These are phyloP conservation scores for Carlito syrichta DNA, from an alignment of 2,113 vertebrate species.

Conservation along the genomic window DNA sequence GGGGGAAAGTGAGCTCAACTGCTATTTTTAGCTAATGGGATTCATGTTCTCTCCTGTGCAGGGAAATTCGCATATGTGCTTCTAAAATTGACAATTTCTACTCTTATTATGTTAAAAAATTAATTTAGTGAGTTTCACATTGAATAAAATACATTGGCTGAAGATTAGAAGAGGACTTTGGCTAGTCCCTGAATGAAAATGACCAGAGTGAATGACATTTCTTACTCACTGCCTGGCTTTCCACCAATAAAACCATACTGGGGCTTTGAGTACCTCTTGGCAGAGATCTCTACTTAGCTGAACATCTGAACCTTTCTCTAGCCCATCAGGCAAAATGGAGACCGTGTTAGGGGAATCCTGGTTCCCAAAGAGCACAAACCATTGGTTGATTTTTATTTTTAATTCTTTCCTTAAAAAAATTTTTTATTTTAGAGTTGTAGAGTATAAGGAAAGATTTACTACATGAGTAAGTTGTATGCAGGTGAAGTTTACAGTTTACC, in stretches of 20 bases:
- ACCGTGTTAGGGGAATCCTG: background rate
- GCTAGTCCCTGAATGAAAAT: slow-evolving; percentile 55
- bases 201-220: background rate
- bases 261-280: background rate
- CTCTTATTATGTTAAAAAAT: slow-evolving; percentile 67
- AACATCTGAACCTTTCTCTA: background rate
- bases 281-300: background rate
- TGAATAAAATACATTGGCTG: slow-evolving; percentile 53
- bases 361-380: background rate
- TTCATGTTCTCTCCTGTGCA: slow-evolving; percentile 71
- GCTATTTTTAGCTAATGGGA: slow-evolving; percentile 77
- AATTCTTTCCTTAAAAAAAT: background rate
- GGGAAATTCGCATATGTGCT: slow-evolving; percentile 67
- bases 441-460: too few species aligned
- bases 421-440: too few species aligned
- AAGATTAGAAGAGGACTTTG: slow-evolving; percentile 24
- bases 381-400: background rate
- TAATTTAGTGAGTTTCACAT: slow-evolving; percentile 55
- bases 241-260: background rate
- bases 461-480: too few species aligned
- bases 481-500: too few species aligned
- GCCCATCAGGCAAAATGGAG: background rate
- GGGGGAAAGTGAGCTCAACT: slow-evolving; percentile 60
- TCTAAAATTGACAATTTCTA: slow-evolving; percentile 72
- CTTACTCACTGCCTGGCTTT: background rate